Evolutionary conservation across 2,797 vertebrate genomes (phyloP).

Genomic region (Sebastes itinus): DNA sequence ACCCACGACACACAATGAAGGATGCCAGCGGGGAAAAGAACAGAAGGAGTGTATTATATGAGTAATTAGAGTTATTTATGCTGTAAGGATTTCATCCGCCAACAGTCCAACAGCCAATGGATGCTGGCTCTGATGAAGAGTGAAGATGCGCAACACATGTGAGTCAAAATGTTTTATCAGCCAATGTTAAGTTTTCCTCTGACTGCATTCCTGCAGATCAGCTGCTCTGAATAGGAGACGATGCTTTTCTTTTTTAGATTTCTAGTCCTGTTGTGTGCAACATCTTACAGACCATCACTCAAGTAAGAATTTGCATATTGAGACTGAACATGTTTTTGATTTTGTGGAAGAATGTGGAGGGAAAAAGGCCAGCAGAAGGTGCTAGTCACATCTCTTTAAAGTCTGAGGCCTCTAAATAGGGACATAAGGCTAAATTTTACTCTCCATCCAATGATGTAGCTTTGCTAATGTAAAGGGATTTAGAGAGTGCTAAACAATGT

Average conservation of each 20-base stretch:
- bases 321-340: not conserved
- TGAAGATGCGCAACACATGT: constrained; percentile 6
- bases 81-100: not conserved
- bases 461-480: not conserved
- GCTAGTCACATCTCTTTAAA: not conserved
- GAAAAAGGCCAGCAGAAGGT: not conserved
- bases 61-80: not conserved
- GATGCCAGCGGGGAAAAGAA: not conserved
- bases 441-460: not conserved
- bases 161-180: constrained; percentile 9
- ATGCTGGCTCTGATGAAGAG: not conserved
- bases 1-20: not conserved
- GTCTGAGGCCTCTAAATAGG: not conserved
- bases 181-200: not conserved
- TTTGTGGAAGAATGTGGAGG: not conserved
- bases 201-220: not conserved
- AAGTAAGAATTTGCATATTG: not conserved
- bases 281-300: not conserved
- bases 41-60: not conserved
- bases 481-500: not conserved
- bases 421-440: not conserved
- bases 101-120: not conserved
- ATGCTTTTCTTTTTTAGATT: not conserved
- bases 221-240: not conserved
- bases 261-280: not conserved